These are phyloP conservation scores for Ophiodon elongatus DNA, from an alignment of 2,113 vertebrate genomes.

Conservation along the genomic window DNA sequence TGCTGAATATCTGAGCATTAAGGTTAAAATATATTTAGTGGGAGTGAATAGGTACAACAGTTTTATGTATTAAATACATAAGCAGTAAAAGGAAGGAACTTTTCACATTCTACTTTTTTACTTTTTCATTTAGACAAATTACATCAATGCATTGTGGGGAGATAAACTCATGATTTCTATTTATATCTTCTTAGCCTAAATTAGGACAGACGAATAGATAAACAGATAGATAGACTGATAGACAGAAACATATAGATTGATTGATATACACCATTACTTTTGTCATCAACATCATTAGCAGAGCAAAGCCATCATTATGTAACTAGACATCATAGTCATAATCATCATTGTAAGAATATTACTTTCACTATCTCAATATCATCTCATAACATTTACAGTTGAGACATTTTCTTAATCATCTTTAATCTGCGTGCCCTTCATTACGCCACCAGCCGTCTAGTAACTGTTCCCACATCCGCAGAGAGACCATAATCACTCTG, in stretches of 20 bases:
- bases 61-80: conserved; percentile 29
- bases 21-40: conserved; percentile 6
- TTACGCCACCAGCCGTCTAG: conserved; percentile 46
- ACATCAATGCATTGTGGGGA: not conserved
- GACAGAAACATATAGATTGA: not conserved
- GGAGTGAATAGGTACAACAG: conserved; percentile 19
- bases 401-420: conserved; percentile 62
- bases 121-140: not conserved
- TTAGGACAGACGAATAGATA: not conserved
- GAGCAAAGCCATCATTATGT: conserved; percentile 34
- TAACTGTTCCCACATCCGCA: conserved; percentile 36
- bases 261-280: not conserved
- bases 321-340: conserved; percentile 34
- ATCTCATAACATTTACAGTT: conserved; percentile 63
- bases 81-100: conserved; percentile 6
- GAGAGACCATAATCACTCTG: conserved; percentile 30
- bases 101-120: too few relatives aligned
- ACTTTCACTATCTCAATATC: conserved; percentile 50
- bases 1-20: conserved; percentile 23
- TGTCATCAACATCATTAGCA: conserved; percentile 20
- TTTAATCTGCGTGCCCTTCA: conserved; percentile 64
- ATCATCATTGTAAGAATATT: conserved; percentile 48
- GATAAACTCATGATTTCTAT: not conserved
- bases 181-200: not conserved
- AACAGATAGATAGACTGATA: not conserved